phyloP scores from a whole-genome alignment of 2,113 vertebrate genomes.

The Nansenia antarctica region DNA sequence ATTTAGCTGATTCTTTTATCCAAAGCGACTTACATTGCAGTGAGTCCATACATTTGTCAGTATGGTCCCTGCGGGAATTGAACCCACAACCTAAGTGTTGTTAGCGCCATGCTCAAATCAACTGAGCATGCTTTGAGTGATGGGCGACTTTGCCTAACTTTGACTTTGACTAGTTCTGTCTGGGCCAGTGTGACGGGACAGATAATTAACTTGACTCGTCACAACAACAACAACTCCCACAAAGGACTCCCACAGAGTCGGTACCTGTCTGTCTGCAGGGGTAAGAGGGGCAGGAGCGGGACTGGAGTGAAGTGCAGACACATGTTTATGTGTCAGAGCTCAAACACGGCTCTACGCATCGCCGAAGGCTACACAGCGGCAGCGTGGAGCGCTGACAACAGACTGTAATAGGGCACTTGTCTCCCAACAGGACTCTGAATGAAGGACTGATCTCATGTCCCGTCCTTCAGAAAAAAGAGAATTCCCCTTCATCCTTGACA shows the following conservation, averaged over 20 bases:
- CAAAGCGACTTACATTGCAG: no score
- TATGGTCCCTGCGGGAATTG: no score
- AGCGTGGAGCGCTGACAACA: constrained; percentile 29
- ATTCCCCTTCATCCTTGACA: background rate
- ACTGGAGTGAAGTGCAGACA: constrained; percentile 32
- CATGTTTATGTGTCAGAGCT: constrained; percentile 16
- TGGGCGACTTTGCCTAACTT: background rate
- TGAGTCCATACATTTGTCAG: no score
- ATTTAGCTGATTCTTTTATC: no score
- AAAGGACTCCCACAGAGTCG: constrained; percentile 62
- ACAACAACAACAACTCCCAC: constrained; percentile 37
- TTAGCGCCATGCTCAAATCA: no score
- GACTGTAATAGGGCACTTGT: constrained; percentile 75
- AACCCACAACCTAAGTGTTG: no score
- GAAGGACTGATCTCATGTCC: constrained; percentile 28
- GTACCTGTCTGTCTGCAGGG: constrained; percentile 47
- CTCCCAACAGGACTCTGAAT: constrained; percentile 61
- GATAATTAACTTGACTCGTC: constrained; percentile 36
- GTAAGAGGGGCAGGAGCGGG: constrained; percentile 29
- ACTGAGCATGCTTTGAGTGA: background rate
- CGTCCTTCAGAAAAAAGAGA: constrained; percentile 54
- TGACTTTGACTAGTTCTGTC: background rate
- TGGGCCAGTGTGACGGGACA: background rate
- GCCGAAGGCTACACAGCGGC: constrained; percentile 42
- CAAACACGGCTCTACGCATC: constrained; percentile 26